Evolutionary conservation across 2,797 vertebrate species (phyloP).

Genomic region (Loris lydekkerianus): DNA sequence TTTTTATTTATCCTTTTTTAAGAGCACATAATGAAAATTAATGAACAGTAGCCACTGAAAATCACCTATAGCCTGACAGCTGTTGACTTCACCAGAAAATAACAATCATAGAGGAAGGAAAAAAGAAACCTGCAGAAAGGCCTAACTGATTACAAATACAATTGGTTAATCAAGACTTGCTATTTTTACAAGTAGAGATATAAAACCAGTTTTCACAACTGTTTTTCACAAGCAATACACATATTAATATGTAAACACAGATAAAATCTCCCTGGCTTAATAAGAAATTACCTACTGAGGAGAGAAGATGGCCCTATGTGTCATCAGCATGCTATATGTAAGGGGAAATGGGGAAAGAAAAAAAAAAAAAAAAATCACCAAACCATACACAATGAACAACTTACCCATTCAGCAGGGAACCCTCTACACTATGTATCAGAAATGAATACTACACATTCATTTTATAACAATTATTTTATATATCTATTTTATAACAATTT

Average conservation of each 20-base stretch:
- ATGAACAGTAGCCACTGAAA: background rate
- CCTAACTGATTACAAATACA: background rate
- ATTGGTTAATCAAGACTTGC: background rate
- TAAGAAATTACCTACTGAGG: background rate
- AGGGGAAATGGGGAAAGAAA: background rate
- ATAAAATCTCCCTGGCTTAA: background rate
- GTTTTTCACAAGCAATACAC: background rate
- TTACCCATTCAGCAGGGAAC: background rate
- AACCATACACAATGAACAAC: background rate
- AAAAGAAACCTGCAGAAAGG: background rate
- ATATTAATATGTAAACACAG: background rate
- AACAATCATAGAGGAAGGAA: background rate
- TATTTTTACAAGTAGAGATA: background rate
- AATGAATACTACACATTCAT: background rate
- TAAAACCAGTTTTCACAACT: background rate
- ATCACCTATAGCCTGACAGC: background rate
- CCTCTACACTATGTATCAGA: background rate
- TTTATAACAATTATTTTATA: too few relatives aligned
- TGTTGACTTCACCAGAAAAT: background rate
- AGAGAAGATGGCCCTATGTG: background rate
- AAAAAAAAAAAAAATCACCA: background rate
- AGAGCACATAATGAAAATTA: slow-evolving; percentile 3
- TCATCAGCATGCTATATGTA: background rate
- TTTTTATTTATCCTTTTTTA: background rate
- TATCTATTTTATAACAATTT: background rate